Conservation (phyloP, 2,888 invertebrate genomes). For the Ischnus inquisitorius region DNA sequence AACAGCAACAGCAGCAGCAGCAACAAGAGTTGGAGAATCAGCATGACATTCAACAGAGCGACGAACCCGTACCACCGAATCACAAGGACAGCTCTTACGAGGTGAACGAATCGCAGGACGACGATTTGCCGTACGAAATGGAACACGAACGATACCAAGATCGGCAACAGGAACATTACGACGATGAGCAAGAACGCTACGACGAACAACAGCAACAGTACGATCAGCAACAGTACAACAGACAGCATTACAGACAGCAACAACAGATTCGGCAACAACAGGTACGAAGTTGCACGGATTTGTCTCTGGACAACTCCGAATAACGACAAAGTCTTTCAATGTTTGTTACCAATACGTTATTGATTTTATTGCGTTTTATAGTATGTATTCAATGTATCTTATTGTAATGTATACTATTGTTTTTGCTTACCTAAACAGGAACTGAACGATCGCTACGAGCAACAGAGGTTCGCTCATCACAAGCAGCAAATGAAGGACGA, state of each 20-base stretch:
- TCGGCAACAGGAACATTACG: slow-evolving; percentile 80
- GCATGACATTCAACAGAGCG: slow-evolving; percentile 69
- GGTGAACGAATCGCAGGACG: slow-evolving; percentile 73
- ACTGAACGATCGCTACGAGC: slow-evolving; percentile 68
- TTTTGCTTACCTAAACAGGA: slow-evolving; percentile 52
- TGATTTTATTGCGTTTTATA: too few species aligned
- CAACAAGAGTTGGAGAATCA: slow-evolving; percentile 71
- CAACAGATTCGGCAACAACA: slow-evolving; percentile 66
- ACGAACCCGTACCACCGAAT: slow-evolving; percentile 77
- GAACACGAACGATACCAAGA: slow-evolving; percentile 78
- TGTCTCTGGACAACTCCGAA: background rate
- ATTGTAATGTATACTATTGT: background rate
- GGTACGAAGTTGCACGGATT: slow-evolving; percentile 43
- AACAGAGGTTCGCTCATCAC: slow-evolving; percentile 58
- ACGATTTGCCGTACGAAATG: slow-evolving; percentile 79
- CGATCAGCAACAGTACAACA: slow-evolving; percentile 65
- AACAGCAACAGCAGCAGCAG: background rate
- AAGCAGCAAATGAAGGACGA: slow-evolving; percentile 53
- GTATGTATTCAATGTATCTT: too few species aligned
- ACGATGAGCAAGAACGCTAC: slow-evolving; percentile 57
- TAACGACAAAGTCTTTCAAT: too few species aligned
- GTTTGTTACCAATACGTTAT: too few species aligned
- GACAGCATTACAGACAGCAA: slow-evolving; percentile 67
- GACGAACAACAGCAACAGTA: slow-evolving; percentile 64
- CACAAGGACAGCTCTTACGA: slow-evolving; percentile 79